phyloP scores from a whole-genome alignment of 2,888 invertebrate species.

The Sabatieria punctata region DNA sequence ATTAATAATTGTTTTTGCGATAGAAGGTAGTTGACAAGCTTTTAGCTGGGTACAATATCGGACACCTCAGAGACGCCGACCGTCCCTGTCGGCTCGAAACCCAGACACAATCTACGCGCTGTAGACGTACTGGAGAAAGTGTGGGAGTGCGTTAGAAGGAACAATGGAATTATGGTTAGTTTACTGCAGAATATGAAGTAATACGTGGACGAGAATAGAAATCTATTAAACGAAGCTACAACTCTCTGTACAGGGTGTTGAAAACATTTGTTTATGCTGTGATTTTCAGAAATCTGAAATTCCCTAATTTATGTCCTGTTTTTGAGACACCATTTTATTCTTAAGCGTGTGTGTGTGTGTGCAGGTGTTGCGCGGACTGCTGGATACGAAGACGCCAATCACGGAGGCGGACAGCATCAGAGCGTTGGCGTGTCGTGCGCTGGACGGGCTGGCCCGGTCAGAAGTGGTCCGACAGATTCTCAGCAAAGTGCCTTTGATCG shows the following conservation, averaged over 20 bases:
- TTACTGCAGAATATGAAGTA: no score
- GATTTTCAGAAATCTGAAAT: no score
- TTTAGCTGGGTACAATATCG: not conserved
- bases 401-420: conserved; percentile 90
- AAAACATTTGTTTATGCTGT: no score
- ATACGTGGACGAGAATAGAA: no score
- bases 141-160: conserved; percentile 80
- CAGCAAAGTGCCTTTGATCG: conserved; percentile 79
- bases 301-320: no score
- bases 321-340: no score
- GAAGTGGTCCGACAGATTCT: conserved; percentile 81
- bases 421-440: conserved; percentile 68
- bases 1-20: not conserved
- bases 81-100: not conserved
- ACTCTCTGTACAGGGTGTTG: no score
- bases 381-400: conserved; percentile 79
- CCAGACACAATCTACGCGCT: no score
- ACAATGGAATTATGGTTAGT: conserved; percentile 82
- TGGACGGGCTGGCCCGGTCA: conserved; percentile 80
- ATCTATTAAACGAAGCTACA: no score
- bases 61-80: no score
- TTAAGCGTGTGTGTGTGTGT: no score
- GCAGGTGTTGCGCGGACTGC: conserved; percentile 63
- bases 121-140: conserved; percentile 77
- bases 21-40: not conserved